phyloP scores from a whole-genome alignment of 2,113 vertebrate species.

The Scomber scombrus region DNA sequence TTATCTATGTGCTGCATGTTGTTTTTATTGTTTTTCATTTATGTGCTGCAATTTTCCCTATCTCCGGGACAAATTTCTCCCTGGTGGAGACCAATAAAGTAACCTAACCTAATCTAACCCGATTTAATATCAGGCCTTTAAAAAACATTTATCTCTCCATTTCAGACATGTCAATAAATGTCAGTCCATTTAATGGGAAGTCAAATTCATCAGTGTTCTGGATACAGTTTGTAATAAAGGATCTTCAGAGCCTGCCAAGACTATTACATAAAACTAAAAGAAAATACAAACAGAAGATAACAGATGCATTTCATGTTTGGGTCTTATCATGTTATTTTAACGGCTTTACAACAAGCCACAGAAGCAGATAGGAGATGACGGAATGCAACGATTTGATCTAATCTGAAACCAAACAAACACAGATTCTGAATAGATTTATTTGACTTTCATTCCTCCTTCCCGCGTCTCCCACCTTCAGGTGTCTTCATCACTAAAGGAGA shows the following conservation, averaged over 20 bases:
- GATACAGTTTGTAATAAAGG: not conserved
- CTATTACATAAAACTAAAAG: not conserved
- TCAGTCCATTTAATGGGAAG: too few species aligned
- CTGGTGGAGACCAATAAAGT: too few species aligned
- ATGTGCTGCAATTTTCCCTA: too few species aligned
- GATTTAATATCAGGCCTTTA: not conserved
- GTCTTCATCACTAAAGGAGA: conserved; percentile 88
- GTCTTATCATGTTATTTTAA: too few species aligned
- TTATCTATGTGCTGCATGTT: too few species aligned
- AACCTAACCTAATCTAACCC: too few species aligned
- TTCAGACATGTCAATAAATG: not conserved
- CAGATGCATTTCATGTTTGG: too few species aligned
- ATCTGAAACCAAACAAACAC: not conserved
- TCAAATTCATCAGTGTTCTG: too few species aligned
- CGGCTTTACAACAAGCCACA: too few species aligned
- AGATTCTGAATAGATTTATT: not conserved
- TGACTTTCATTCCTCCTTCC: not conserved
- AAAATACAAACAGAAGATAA: not conserved
- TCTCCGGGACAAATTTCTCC: too few species aligned
- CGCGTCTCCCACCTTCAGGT: conserved; percentile 64
- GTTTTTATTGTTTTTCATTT: too few species aligned
- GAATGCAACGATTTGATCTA: not conserved
- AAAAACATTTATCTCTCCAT: not conserved
- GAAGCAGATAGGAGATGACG: not conserved
- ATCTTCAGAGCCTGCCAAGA: not conserved